Percentiles rank a stretch among this genome's conserved stretches.
Evolutionary conservation across 1,140 invertebrate genomes (phyloP).

Genomic region (Eupeodes corollae): DNA sequence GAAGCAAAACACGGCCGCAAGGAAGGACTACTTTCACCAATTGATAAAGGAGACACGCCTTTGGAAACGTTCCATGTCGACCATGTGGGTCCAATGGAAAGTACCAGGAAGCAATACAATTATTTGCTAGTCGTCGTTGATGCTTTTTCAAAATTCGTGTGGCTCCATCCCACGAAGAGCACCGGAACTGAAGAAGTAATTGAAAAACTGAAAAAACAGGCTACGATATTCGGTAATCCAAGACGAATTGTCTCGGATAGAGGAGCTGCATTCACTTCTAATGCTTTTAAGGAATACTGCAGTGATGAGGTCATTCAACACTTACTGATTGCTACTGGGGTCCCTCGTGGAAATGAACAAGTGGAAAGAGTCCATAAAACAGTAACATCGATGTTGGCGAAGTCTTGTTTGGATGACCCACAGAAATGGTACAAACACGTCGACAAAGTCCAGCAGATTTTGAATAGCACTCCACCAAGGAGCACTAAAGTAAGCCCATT

Average conservation of each 20-base stretch:
- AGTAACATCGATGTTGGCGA: slow-evolving; percentile 15
- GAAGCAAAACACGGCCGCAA: slow-evolving; percentile 26
- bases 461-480: slow-evolving; percentile 13
- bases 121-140: slow-evolving; percentile 35
- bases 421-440: slow-evolving; percentile 13
- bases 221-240: slow-evolving; percentile 28
- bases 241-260: slow-evolving; percentile 25
- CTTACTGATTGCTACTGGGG: slow-evolving; percentile 11
- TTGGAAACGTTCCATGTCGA: slow-evolving; percentile 15
- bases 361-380: slow-evolving; percentile 17
- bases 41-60: slow-evolving; percentile 20
- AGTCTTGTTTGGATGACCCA: slow-evolving; percentile 11
- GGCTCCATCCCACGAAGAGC: slow-evolving; percentile 19
- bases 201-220: slow-evolving; percentile 12
- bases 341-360: slow-evolving; percentile 14
- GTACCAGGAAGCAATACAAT: slow-evolving; percentile 33
- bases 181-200: slow-evolving; percentile 4
- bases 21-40: slow-evolving; percentile 27
- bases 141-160: slow-evolving; percentile 36
- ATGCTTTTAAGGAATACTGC: slow-evolving; percentile 19
- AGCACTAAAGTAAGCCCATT: slow-evolving; percentile 11
- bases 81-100: slow-evolving; percentile 26
- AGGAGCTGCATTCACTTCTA: slow-evolving; percentile 16
- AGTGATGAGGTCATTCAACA: slow-evolving; percentile 12
- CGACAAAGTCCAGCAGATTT: slow-evolving; percentile 4